phyloP scores from a whole-genome alignment of 2,888 invertebrate genomes.

The Acrocera orbiculus region DNA sequence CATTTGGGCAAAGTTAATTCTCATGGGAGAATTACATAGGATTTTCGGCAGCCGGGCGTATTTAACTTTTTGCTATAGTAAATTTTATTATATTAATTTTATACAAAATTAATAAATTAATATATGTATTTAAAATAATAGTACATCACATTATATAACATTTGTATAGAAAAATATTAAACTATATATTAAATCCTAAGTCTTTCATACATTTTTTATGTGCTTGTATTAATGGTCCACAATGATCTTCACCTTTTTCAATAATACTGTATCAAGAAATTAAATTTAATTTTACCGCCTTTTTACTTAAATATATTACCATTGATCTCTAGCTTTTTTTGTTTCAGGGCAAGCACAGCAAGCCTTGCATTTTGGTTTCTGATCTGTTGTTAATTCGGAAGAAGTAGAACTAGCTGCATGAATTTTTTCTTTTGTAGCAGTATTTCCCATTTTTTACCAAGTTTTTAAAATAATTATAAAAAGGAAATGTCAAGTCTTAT shows the following conservation, averaged over 20 bases:
- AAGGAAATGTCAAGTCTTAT: too few species aligned
- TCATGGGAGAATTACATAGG: too few species aligned
- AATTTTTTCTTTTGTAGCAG: slow-evolving; percentile 34
- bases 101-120: too few species aligned
- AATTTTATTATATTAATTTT: too few species aligned
- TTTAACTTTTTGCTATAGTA: too few species aligned
- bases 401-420: slow-evolving; percentile 22
- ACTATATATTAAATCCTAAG: slow-evolving; percentile 87
- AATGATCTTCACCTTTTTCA: slow-evolving; percentile 82
- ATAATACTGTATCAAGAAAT: slow-evolving; percentile 54
- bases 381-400: slow-evolving; percentile 25
- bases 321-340: slow-evolving; percentile 72
- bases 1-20: too few species aligned
- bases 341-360: slow-evolving; percentile 98
- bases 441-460: slow-evolving; percentile 40
- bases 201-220: slow-evolving; percentile 94
- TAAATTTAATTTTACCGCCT: slow-evolving; percentile 1
- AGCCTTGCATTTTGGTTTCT: slow-evolving; percentile 70
- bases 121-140: too few species aligned
- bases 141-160: too few species aligned
- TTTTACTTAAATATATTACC: slow-evolving; percentile 45
- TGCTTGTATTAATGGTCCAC: slow-evolving; percentile 76
- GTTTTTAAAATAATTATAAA: too few species aligned
- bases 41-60: too few species aligned
- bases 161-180: too few species aligned